phyloP scores from a whole-genome alignment of 2,113 vertebrate genomes.

The Periophthalmus modestus region DNA sequence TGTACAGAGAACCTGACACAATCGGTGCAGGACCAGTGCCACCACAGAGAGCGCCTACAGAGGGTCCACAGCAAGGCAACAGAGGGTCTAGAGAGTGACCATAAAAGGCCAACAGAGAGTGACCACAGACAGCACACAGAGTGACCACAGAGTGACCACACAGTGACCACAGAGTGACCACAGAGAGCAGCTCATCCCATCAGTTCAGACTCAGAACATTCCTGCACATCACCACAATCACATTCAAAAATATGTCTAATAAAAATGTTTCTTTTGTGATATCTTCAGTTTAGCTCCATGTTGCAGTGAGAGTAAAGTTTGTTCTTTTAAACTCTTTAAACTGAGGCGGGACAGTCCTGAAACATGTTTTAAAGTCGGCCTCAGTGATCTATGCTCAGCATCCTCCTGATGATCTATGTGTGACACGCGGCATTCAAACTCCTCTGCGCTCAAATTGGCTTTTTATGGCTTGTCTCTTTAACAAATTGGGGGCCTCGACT shows the following conservation, averaged over 20 bases:
- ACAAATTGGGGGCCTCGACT: slow-evolving; percentile 44
- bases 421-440: slow-evolving; percentile 19
- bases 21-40: too few relatives aligned
- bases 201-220: neutral
- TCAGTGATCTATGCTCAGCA: slow-evolving; percentile 34
- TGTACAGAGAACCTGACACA: too few relatives aligned
- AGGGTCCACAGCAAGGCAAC: neutral
- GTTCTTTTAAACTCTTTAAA: too few relatives aligned
- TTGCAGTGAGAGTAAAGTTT: too few relatives aligned
- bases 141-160: too few relatives aligned
- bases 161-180: slow-evolving; percentile 37
- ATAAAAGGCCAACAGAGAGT: slow-evolving; percentile 14
- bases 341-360: neutral
- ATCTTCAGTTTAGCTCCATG: too few relatives aligned
- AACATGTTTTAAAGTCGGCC: slow-evolving; percentile 18
- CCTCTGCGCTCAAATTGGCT: slow-evolving; percentile 16
- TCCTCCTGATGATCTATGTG: slow-evolving; percentile 23
- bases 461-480: slow-evolving; percentile 40
- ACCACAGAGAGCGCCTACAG: too few relatives aligned
- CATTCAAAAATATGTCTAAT: too few relatives aligned
- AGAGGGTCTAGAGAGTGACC: slow-evolving; percentile 34
- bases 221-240: neutral
- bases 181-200: slow-evolving; percentile 56
- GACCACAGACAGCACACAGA: too few relatives aligned
- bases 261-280: too few relatives aligned